phyloP scores from a whole-genome alignment of 1,140 invertebrate genomes.

The Cryptotermes secundus region DNA sequence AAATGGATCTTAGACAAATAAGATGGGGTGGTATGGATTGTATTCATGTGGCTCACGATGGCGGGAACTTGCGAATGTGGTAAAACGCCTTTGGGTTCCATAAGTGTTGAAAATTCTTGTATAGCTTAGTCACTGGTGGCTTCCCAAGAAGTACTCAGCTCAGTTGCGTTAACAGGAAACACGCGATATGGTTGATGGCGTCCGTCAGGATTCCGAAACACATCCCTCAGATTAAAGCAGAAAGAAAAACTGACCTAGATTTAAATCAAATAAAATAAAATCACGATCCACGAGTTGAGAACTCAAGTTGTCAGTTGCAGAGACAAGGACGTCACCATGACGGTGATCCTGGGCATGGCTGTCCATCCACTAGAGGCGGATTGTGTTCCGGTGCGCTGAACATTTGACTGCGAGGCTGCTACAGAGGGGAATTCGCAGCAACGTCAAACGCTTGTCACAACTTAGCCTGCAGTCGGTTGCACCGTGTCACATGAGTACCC shows the following conservation, averaged over 20 bases:
- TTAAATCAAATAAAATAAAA: neutral
- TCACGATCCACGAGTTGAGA: neutral
- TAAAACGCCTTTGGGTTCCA: too few relatives aligned
- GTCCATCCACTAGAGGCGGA: neutral
- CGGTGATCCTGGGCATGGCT: neutral
- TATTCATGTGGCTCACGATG: too few relatives aligned
- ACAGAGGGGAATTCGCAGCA: neutral
- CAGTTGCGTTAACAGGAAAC: too few relatives aligned
- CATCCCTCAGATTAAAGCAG: neutral
- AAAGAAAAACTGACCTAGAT: neutral
- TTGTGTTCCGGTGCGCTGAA: neutral
- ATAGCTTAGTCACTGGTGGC: too few relatives aligned
- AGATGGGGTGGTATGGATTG: too few relatives aligned
- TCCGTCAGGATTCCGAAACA: too few relatives aligned
- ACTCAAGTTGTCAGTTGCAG: neutral
- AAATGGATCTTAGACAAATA: too few relatives aligned
- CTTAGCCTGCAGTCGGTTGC: neutral
- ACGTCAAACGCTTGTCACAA: slow-evolving; percentile 18
- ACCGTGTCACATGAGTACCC: slow-evolving; percentile 3
- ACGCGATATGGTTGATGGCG: too few relatives aligned
- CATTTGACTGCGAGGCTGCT: neutral
- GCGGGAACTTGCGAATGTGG: too few relatives aligned
- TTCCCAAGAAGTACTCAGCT: too few relatives aligned
- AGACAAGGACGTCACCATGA: neutral
- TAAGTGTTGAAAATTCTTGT: too few relatives aligned